Evolutionary conservation across 2,888 invertebrate species (phyloP), one percentile per base, ranked within the genome.

Genomic region (Oeneis ivallda): DNA sequence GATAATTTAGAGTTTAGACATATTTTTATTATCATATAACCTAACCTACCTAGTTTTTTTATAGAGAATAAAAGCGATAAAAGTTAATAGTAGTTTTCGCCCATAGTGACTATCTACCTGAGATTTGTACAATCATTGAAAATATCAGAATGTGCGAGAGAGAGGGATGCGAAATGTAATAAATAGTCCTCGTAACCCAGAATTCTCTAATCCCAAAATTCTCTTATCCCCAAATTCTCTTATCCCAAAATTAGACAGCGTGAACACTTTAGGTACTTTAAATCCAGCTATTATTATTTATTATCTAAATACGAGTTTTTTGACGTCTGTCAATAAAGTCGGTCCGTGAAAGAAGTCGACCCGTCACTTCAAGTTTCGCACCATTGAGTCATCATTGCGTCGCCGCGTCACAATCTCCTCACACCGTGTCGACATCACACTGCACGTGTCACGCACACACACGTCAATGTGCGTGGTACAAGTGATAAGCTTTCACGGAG

Each of bases 351-450:
- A 15, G 15, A 34, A n/a, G 34, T 3, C 19, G 56, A 11, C n/a
- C 39, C 39, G 56, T 41, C 41, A 56, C 19, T 37, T 15, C 10
- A 17, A 13, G 19, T 39, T 39, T 13, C 41, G 13, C 11, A 19
- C 10, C 37, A 15, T 11, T 67, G 67, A 67, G 52, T 67, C 67
- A 67, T 47, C 56, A n/a, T 19, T 17, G 58, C 58, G 54, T 26
- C 9, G 39, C n/a, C 65, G 39, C 67, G 68, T 68, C 63, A 64
- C 63, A 11, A 58, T 39, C 65, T 32, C 60, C 54, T 39, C 57
- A 52, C 56, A 50, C 59, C 58, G 49, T 37, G 37, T 15, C 39
- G 19, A 49, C 49, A 49, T 50, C 41, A 53, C 52, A 34, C 56
- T 37, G 43, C 47, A 50, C 17, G 53, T 50, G 41, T 47, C 43